A percentile compares a stretch with the other conserved stretches of the same genome.
These are phyloP conservation scores for Notarius lentiginosus DNA, from an alignment of 2,113 vertebrate species.

Conservation along the genomic window DNA sequence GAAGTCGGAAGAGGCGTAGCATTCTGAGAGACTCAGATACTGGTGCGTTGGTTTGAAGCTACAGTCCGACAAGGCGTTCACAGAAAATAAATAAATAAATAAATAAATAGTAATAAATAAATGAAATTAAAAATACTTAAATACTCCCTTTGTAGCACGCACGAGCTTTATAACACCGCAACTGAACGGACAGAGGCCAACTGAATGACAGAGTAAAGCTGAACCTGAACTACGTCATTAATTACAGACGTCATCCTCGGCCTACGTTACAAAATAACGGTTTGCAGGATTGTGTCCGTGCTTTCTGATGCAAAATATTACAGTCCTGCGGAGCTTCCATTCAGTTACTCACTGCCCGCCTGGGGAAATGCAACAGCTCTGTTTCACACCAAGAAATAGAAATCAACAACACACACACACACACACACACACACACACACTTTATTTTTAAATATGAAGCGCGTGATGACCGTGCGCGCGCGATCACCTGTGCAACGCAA, in stretches of 20 bases:
- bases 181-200: background rate
- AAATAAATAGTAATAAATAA: background rate
- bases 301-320: background rate
- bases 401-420: no score
- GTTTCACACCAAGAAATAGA: background rate
- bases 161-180: background rate
- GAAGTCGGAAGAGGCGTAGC: constrained; percentile 2
- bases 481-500: background rate
- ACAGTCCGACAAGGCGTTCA: background rate
- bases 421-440: no score
- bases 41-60: background rate
- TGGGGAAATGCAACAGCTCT: background rate
- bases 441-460: background rate
- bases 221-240: background rate
- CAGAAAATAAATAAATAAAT: background rate
- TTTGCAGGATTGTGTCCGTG: background rate
- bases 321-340: background rate
- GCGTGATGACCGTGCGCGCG: background rate
- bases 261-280: no score
- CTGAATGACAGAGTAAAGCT: background rate
- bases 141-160: no score
- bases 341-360: background rate
- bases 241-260: background rate
- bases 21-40: background rate
- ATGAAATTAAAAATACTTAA: no score